Evolutionary conservation across 2,888 invertebrate species (phyloP), one percentile per base, ranked within the genome.

Genomic region (Nudaria mundana): DNA sequence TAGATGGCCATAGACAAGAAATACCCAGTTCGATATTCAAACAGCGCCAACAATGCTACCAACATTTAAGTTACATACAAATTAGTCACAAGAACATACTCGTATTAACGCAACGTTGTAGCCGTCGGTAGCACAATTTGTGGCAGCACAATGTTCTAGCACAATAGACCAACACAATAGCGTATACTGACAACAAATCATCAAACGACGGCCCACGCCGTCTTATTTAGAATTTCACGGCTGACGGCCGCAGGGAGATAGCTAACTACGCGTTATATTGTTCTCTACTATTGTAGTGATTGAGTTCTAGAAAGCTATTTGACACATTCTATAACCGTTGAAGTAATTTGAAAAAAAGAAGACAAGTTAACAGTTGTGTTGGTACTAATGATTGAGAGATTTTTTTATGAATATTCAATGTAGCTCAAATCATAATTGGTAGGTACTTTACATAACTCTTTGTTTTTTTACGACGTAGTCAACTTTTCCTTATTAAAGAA

Each of bases 141-240:
- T n/a, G 14, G 50, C 40, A 37, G 48, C 42, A 51, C 56, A 56
- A 52, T 44, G 39, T 35, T 22, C 28, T 23, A 35, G 30, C 13
- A 40, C 36, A 36, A 40, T 37, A 16, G 39, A 10, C n/a, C 13
- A 28, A 15, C 29, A 40, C 39, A 36, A 40, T 37, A 22, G 40
- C 60, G 66, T 66, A 70, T 66, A 60, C 59, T 52, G 59, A 56
- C 61, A 44, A 76, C 73, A 76, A 76, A 76, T 76, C 73, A 75
- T 61, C 38, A 26, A 35, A 34, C n/a, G 51, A 44, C 51, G 48
- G 40, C 47, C 44, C 50, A 24, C 20, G 37, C 52, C 49, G 56
- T 57, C 71, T 66, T 69, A 67, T 71, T 68, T 68, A 65, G 55
- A 56, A 64, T 63, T 63, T 66, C 63, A 67, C 59, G 59, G 59